phyloP scores from a whole-genome alignment of 2,113 vertebrate genomes.

The Platanista minor region DNA sequence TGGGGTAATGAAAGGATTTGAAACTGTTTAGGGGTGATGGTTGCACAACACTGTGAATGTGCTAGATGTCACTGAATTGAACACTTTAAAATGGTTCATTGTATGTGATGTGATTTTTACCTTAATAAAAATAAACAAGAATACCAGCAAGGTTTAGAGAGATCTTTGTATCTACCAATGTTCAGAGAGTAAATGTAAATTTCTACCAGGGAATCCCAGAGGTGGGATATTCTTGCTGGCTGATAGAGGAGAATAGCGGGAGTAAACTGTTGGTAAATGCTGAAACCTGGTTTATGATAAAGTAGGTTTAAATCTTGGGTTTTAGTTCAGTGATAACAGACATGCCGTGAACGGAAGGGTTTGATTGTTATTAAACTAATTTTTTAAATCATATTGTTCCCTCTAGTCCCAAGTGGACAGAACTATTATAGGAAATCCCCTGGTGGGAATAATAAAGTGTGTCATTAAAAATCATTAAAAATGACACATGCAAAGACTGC shows the following conservation, averaged over 20 bases:
- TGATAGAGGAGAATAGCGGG: not conserved
- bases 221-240: not conserved
- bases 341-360: not conserved
- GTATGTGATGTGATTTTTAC: not conserved
- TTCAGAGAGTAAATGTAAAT: constrained; percentile 8
- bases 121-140: not conserved
- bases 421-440: not conserved
- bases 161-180: not conserved
- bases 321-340: not conserved
- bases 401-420: not conserved
- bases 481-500: not conserved
- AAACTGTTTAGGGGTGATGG: not conserved
- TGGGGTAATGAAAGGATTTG: not conserved
- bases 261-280: not conserved
- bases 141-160: not conserved
- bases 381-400: not conserved
- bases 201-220: not conserved
- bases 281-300: not conserved
- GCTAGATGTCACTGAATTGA: not conserved
- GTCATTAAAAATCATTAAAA: not conserved
- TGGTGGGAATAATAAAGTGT: not conserved
- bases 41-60: not conserved
- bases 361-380: not conserved
- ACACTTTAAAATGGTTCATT: not conserved
- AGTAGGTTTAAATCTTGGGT: not conserved